Base-by-base conservation (phyloP, 2,888 invertebrate genomes). In the Diogma glabrata region DNA sequence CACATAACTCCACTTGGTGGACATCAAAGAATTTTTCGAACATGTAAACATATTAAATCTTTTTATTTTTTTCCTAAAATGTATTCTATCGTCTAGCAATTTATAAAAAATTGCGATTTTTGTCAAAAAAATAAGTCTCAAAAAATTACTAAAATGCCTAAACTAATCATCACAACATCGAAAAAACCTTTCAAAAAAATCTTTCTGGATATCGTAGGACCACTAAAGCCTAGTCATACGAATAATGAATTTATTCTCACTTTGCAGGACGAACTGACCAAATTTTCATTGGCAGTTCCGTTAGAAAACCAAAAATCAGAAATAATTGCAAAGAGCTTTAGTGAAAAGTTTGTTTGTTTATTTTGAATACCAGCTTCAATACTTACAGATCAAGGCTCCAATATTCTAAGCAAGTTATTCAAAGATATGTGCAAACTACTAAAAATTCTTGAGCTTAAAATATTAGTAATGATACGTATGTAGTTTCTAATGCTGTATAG, bases 181-280 rank as follows among this genome's bases (percentile, higher is more conserved):
- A 46, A 23, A n/a, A 24, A 16, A 16, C 46, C 46, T 16, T 46
- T 46, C 12, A 14, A 46, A 19, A 23, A 24, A 24, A 24, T 46
- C 7, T 46, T 46, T 46, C 24, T 46, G 7, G 46, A 46, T 17
- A 46, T 46, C 6, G 26, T 46, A 6, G 46, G 46, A 1, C 46
- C 46, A 24, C 17, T 16, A 24, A 46, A 2, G 8, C 3, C 6
- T 16, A 12, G 12, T 4, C n/a, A 33, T n/a, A 12, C 8, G 5
- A 12, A 12, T 24, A 24, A 24, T 9, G 9, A 24, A 24, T 24
- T 24, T 9, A 49, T 67, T 19, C 47, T 67, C 12, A 64, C 64
- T 0, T 14, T 63, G 3, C 62, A 64, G 56, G 62, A 65, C 43
- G 62, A 64, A 52, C 49, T 63, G 8, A 60, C 63, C 0, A 65